Evolutionary conservation across 2,113 vertebrate genomes (phyloP).

Genomic region (Laticauda colubrina): DNA sequence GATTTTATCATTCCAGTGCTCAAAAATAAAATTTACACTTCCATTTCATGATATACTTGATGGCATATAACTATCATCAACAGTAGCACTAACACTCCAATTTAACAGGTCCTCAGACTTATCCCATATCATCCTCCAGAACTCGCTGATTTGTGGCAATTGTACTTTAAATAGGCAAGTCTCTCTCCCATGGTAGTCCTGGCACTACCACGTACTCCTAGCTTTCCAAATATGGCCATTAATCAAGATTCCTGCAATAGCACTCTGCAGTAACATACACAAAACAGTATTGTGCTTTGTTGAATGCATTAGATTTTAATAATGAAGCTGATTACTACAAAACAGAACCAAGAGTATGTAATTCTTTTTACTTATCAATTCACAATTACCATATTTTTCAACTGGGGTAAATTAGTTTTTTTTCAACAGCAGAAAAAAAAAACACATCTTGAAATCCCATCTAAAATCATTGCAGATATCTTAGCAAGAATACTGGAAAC

Average conservation of each 20-base stretch:
- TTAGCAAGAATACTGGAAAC: constrained; percentile 15
- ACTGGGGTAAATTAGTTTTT: background rate
- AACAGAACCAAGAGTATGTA: background rate
- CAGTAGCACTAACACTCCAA: background rate
- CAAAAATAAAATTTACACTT: background rate
- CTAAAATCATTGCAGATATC: constrained; percentile 3
- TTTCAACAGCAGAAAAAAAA: background rate
- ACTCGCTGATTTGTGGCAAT: background rate
- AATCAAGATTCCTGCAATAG: background rate
- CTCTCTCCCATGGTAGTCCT: background rate
- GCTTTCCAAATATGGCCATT: background rate
- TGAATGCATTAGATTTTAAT: background rate
- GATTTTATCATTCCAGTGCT: background rate
- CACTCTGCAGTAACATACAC: background rate
- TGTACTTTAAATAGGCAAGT: background rate
- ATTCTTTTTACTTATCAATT: background rate
- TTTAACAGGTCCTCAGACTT: background rate
- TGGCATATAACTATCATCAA: background rate
- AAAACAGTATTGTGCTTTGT: background rate
- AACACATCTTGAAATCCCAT: background rate
- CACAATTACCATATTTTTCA: background rate
- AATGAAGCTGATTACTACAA: background rate
- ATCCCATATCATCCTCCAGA: background rate
- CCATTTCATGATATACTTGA: background rate
- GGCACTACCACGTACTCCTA: background rate